Percentiles rank a stretch among this genome's conserved stretches.
These are phyloP conservation scores for Cavia porcellus DNA, from an alignment of 2,113 vertebrate species.

Conservation along the genomic window DNA sequence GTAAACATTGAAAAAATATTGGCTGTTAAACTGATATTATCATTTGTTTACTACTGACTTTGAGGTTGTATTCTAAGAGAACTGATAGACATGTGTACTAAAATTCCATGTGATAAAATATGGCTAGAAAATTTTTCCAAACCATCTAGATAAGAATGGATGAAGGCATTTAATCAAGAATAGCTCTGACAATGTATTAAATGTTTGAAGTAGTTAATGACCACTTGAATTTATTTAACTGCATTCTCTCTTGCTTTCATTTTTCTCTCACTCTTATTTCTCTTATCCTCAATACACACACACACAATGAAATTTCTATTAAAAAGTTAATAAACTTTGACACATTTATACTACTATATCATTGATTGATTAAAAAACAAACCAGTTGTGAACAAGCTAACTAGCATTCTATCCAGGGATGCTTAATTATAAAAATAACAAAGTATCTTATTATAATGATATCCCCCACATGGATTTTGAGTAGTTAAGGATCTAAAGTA, in stretches of 20 bases:
- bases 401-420: neutral
- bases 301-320: too few relatives aligned
- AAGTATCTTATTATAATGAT: neutral
- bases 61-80: neutral
- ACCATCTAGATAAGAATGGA: neutral
- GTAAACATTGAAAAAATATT: neutral
- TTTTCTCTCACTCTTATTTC: neutral
- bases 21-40: neutral
- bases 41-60: neutral
- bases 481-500: neutral
- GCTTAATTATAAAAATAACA: slow-evolving; percentile 3
- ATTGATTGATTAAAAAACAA: slow-evolving; percentile 16
- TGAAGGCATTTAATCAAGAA: neutral
- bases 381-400: neutral
- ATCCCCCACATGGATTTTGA: neutral
- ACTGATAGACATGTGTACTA: neutral
- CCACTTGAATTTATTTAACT: neutral
- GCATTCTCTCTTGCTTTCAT: neutral
- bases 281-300: too few relatives aligned
- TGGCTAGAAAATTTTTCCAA: slow-evolving; percentile 37
- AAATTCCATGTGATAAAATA: slow-evolving; percentile 16
- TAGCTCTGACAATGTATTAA: neutral
- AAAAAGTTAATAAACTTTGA: neutral
- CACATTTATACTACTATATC: neutral
- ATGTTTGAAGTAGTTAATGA: neutral